Conservation (phyloP, 1,140 invertebrate species). For the Aphelenchoides fujianensis region DNA sequence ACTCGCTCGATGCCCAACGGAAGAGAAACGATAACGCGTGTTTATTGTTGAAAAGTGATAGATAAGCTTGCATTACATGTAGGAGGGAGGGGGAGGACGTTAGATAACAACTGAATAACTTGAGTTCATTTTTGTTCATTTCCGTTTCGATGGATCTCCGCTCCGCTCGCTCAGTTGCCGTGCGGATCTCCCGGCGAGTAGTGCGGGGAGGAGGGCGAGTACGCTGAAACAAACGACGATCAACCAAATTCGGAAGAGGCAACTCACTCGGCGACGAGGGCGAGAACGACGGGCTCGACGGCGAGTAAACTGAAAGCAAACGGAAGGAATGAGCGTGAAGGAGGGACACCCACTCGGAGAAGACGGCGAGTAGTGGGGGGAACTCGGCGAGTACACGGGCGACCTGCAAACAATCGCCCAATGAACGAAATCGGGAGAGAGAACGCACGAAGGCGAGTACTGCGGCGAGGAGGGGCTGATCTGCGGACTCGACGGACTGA, state of each 20-base stretch:
- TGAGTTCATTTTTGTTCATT: no score
- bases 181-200: neutral
- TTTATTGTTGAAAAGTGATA: neutral
- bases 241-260: no score
- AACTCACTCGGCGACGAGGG: slow-evolving; percentile 64
- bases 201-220: slow-evolving; percentile 45
- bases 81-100: no score
- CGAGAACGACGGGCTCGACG: slow-evolving; percentile 76
- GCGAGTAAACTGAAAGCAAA: slow-evolving; percentile 66
- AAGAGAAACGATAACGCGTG: neutral
- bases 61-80: neutral
- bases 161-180: slow-evolving; percentile 2
- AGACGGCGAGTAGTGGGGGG: slow-evolving; percentile 68
- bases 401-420: no score
- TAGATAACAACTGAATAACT: no score
- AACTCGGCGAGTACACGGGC: slow-evolving; percentile 67
- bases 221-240: slow-evolving; percentile 8
- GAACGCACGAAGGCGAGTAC: slow-evolving; percentile 67
- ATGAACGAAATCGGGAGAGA: slow-evolving; percentile 73
- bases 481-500: slow-evolving; percentile 69
- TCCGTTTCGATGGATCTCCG: slow-evolving; percentile 5
- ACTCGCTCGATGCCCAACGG: neutral
- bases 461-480: slow-evolving; percentile 72
- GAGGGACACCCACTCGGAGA: slow-evolving; percentile 35
- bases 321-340: no score